Percentiles rank a stretch among this genome's conserved stretches.
Evolutionary conservation across 1,140 invertebrate genomes (phyloP).

Genomic region (Telenomus remus): DNA sequence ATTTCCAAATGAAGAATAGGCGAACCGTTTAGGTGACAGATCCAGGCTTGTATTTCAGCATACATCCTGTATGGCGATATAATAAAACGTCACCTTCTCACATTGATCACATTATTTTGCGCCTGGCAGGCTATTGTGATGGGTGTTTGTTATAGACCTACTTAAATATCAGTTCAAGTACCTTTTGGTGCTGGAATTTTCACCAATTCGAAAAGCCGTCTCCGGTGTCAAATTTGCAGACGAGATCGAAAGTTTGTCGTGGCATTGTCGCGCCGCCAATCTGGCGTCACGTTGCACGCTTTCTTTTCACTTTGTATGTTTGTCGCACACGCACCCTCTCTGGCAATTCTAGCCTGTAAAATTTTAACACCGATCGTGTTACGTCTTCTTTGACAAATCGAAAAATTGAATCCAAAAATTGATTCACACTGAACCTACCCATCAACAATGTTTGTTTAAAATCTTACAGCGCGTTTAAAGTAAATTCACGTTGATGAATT

Average conservation of each 20-base stretch:
- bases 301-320: conserved; percentile 53
- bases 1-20: conserved; percentile 16
- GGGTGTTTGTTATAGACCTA: conserved; percentile 49
- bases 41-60: conserved; percentile 45
- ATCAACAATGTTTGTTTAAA: no score
- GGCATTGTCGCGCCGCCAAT: conserved; percentile 67
- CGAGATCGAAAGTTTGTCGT: conserved; percentile 69
- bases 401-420: conserved; percentile 50
- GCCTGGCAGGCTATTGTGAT: conserved; percentile 28
- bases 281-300: conserved; percentile 72
- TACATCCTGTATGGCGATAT: conserved; percentile 24
- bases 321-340: conserved; percentile 59
- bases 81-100: conserved; percentile 47
- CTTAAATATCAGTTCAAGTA: conserved; percentile 41
- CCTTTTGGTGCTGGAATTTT: conserved; percentile 48
- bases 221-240: conserved; percentile 67
- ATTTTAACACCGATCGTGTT: conserved; percentile 68
- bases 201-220: conserved; percentile 61
- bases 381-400: conserved; percentile 68
- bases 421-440: no score
- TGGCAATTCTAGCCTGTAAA: conserved; percentile 70
- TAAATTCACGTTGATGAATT: no score
- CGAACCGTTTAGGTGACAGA: conserved; percentile 28
- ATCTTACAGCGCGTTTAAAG: no score
- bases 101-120: conserved; percentile 58